phyloP scores from a whole-genome alignment of 2,888 invertebrate species.

The Diaprepes abbreviatus region DNA sequence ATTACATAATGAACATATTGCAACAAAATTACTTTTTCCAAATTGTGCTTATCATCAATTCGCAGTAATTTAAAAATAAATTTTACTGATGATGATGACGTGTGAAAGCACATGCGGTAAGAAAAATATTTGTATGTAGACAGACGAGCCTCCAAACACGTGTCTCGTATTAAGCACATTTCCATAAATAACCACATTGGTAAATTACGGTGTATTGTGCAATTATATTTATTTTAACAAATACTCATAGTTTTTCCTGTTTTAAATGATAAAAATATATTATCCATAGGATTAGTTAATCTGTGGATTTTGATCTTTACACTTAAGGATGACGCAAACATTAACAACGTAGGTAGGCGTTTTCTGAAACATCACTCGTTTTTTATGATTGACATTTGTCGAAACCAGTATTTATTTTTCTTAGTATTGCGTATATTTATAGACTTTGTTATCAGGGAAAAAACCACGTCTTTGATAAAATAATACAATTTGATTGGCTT shows the following conservation, averaged over 20 bases:
- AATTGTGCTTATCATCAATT: not conserved
- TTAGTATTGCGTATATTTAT: not conserved
- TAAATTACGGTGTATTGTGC: slow-evolving; percentile 40
- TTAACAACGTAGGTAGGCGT: not conserved
- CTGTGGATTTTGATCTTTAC: slow-evolving; percentile 5
- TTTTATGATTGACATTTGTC: no score
- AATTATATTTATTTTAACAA: not conserved
- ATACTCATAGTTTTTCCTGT: not conserved
- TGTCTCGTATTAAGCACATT: slow-evolving; percentile 20
- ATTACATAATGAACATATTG: no score
- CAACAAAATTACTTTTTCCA: no score
- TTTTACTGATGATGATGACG: slow-evolving; percentile 32
- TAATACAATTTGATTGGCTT: slow-evolving; percentile 1
- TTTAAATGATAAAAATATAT: not conserved
- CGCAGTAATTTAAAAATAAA: slow-evolving; percentile 26
- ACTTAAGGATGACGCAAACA: not conserved
- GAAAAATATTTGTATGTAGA: not conserved
- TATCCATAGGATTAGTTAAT: not conserved
- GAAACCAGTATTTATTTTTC: not conserved
- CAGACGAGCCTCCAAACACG: slow-evolving; percentile 41
- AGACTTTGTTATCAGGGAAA: not conserved
- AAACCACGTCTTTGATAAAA: not conserved
- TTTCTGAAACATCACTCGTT: no score
- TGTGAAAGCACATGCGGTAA: slow-evolving; percentile 41
- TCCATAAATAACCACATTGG: slow-evolving; percentile 34